Evolutionary conservation across 2,888 invertebrate species (phyloP).

Genomic region (Dorcus hopei): DNA sequence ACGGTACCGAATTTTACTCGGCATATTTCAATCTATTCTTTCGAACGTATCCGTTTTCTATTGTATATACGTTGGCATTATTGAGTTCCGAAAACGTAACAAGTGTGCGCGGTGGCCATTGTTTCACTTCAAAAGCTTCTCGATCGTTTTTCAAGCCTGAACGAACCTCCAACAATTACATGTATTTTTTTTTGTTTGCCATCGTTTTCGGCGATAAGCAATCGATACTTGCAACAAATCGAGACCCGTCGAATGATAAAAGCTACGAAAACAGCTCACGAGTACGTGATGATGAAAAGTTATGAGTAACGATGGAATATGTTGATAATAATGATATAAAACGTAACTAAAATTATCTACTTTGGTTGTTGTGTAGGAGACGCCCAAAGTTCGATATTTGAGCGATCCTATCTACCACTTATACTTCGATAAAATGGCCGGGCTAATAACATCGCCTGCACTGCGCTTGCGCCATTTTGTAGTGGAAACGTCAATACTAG

Average conservation of each 20-base stretch:
- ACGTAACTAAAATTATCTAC: constrained; percentile 5
- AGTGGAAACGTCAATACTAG: not conserved
- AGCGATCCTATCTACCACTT: constrained; percentile 11
- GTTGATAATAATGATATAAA: not conserved
- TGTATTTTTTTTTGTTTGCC: no score
- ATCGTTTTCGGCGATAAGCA: no score
- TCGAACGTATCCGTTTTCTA: constrained; percentile 24
- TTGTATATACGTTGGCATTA: not conserved
- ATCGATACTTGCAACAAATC: no score
- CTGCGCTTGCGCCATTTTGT: constrained; percentile 6
- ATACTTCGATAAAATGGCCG: constrained; percentile 16
- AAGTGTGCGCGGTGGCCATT: not conserved
- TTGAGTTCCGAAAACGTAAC: not conserved
- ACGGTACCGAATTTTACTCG: constrained; percentile 21
- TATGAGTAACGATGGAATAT: not conserved
- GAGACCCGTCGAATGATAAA: no score
- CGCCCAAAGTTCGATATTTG: constrained; percentile 7
- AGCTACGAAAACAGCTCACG: no score
- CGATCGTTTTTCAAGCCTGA: not conserved
- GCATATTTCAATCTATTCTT: constrained; percentile 21
- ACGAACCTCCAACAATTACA: no score
- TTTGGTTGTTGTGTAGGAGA: constrained; percentile 7
- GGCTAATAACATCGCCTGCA: constrained; percentile 11
- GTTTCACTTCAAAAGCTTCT: not conserved
- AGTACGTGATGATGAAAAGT: no score